These are phyloP conservation scores for Dicentrarchus labrax DNA, from an alignment of 2,113 vertebrate genomes.

Conservation along the genomic window DNA sequence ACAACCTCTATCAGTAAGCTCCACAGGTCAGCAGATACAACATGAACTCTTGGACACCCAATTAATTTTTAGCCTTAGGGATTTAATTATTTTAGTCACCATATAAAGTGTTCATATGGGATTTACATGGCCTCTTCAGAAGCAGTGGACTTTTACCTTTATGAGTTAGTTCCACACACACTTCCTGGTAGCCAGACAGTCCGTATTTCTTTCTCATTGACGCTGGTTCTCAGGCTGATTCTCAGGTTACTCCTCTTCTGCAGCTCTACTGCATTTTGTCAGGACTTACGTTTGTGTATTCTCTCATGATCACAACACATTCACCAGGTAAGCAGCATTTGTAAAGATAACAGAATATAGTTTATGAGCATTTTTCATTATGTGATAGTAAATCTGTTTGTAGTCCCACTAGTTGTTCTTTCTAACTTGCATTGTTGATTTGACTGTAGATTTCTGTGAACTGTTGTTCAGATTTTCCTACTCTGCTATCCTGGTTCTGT, in stretches of 20 bases:
- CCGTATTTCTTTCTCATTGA: neutral
- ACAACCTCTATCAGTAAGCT: neutral
- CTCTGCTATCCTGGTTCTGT: slow-evolving; percentile 20
- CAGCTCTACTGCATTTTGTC: neutral
- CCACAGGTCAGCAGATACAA: neutral
- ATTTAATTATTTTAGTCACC: slow-evolving; percentile 19
- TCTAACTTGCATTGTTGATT: neutral
- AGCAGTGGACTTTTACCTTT: slow-evolving; percentile 75
- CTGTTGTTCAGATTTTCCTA: slow-evolving; percentile 23
- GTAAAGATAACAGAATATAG: neutral
- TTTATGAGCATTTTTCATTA: neutral
- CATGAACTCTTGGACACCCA: neutral
- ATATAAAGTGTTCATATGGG: neutral
- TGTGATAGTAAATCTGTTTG: neutral
- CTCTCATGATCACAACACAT: neutral
- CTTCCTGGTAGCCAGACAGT: slow-evolving; percentile 66
- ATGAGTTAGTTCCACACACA: slow-evolving; percentile 15
- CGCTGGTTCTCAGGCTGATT: neutral
- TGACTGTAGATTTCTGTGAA: slow-evolving; percentile 5
- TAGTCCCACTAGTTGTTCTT: neutral
- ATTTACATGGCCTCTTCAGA: neutral
- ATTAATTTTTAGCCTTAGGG: slow-evolving; percentile 10
- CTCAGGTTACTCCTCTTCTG: slow-evolving; percentile 15
- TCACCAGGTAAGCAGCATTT: slow-evolving; percentile 51
- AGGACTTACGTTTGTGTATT: neutral